A percentile compares a stretch with the other conserved stretches of the same genome.
phyloP scores from a whole-genome alignment of 2,888 invertebrate species.

The Hipparchia semele region DNA sequence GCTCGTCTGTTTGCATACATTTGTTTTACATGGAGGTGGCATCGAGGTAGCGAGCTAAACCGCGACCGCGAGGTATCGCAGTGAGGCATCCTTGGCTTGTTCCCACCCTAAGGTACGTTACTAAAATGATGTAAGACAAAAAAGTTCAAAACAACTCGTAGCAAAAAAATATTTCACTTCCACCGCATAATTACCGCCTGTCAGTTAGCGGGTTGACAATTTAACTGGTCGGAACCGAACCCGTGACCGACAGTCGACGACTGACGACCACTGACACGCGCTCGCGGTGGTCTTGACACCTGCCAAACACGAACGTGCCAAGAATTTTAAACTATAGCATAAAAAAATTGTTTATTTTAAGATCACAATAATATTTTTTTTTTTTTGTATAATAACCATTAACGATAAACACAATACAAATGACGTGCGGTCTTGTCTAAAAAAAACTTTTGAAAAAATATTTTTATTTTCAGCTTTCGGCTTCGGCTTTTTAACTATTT shows the following conservation, averaged over 20 bases:
- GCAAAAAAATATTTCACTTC: background rate
- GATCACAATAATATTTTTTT: background rate
- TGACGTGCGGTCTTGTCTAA: too few relatives aligned
- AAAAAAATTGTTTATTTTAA: background rate
- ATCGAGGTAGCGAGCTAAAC: too few relatives aligned
- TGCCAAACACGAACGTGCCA: slow-evolving; percentile 26
- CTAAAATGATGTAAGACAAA: background rate
- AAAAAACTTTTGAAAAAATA: too few relatives aligned
- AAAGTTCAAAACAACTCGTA: background rate
- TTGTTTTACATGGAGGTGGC: too few relatives aligned
- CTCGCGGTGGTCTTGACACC: slow-evolving; percentile 28
- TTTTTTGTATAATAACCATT: background rate
- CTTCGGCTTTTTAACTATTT: too few relatives aligned
- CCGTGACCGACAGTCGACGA: slow-evolving; percentile 25
- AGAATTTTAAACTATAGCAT: background rate
- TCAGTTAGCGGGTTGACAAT: background rate
- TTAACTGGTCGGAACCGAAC: slow-evolving; percentile 17
- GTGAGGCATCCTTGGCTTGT: too few relatives aligned
- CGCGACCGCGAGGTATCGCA: too few relatives aligned
- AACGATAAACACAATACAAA: too few relatives aligned
- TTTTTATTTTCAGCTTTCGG: too few relatives aligned
- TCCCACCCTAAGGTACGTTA: background rate
- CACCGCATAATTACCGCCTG: slow-evolving; percentile 4
- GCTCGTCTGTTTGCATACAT: too few relatives aligned
- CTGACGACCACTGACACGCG: slow-evolving; percentile 34